Percentiles rank a stretch among this genome's conserved stretches.
Evolutionary conservation across 2,113 vertebrate genomes (phyloP).

Genomic region (Siniperca chuatsi): DNA sequence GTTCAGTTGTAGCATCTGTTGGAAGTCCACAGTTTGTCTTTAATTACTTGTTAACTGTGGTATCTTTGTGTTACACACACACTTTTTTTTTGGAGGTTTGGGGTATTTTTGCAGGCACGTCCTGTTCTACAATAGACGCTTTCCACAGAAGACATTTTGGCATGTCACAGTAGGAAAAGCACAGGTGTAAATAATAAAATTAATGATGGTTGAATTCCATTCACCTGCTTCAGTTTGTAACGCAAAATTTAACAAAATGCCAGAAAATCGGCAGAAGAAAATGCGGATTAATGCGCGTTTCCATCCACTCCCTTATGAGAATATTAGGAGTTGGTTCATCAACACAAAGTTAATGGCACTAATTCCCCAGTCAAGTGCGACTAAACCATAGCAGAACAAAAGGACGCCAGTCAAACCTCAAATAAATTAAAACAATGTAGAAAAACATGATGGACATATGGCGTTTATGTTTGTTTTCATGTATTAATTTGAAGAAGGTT

Average conservation of each 20-base stretch:
- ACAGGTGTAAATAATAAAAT: neutral
- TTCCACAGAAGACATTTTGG: slow-evolving; percentile 3
- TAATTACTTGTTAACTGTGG: slow-evolving; percentile 30
- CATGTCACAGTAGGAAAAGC: neutral
- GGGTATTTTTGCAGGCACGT: neutral
- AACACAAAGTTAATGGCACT: neutral
- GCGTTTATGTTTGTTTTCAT: no score
- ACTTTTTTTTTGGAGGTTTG: neutral
- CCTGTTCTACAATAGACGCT: neutral
- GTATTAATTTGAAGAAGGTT: neutral
- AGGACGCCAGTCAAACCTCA: neutral
- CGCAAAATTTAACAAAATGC: neutral
- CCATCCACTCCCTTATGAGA: neutral
- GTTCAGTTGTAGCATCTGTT: slow-evolving; percentile 60
- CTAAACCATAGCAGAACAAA: neutral
- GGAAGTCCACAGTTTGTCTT: slow-evolving; percentile 55
- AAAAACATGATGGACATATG: neutral
- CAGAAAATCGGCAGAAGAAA: neutral
- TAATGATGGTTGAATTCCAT: neutral
- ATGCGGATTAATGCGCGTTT: neutral
- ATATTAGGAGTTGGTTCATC: neutral
- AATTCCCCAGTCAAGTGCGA: neutral
- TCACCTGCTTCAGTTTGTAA: neutral
- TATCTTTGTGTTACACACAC: slow-evolving; percentile 12
- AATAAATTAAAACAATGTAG: neutral